Evolutionary conservation across 2,888 invertebrate species (phyloP).

Genomic region (Quadroppia sp.): DNA sequence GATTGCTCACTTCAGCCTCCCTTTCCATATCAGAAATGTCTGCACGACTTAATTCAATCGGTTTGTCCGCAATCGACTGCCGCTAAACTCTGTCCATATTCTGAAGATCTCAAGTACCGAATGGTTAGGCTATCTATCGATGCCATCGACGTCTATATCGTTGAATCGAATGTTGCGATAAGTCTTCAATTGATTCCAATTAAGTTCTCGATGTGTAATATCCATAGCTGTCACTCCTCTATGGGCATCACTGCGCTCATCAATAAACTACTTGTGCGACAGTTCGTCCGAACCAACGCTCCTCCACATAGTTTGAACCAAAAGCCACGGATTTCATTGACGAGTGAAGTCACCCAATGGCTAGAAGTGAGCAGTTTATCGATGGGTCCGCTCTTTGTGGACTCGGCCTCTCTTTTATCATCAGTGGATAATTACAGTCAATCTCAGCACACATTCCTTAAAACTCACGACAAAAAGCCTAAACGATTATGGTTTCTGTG

Average conservation of each 20-base stretch:
- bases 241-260: constrained; percentile 81
- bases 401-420: constrained; percentile 60
- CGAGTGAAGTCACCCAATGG: constrained; percentile 59
- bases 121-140: constrained; percentile 85
- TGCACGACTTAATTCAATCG: constrained; percentile 60
- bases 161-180: constrained; percentile 80
- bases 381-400: constrained; percentile 82
- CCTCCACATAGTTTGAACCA: background rate
- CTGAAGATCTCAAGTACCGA: constrained; percentile 84
- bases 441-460: constrained; percentile 55
- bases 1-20: constrained; percentile 87
- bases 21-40: constrained; percentile 60
- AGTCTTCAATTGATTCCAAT: constrained; percentile 69
- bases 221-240: constrained; percentile 87
- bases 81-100: constrained; percentile 65
- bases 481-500: constrained; percentile 92
- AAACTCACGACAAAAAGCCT: constrained; percentile 67
- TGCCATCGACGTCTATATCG: constrained; percentile 80
- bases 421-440: constrained; percentile 45
- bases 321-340: background rate
- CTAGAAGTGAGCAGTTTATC: constrained; percentile 84
- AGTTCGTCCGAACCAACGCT: constrained; percentile 58
- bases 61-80: constrained; percentile 58
- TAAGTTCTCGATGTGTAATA: constrained; percentile 81
- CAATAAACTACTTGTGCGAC: constrained; percentile 66